Evolutionary conservation across 1,140 invertebrate species (phyloP).

Genomic region (Bombus breviceps): DNA sequence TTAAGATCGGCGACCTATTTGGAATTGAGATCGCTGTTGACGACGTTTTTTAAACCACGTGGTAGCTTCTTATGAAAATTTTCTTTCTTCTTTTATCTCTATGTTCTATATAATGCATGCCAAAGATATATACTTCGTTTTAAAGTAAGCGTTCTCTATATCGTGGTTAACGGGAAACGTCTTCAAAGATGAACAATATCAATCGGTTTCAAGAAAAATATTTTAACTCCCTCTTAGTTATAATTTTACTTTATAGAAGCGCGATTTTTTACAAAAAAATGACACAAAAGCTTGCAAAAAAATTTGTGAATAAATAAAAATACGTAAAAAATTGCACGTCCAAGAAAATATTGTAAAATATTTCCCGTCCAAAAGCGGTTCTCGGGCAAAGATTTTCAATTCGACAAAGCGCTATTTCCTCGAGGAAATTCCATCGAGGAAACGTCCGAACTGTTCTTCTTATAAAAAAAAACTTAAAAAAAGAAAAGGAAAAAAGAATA

Average conservation of each 20-base stretch:
- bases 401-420: slow-evolving; percentile 17
- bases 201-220: no score
- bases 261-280: neutral
- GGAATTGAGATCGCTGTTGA: neutral
- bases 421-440: no score
- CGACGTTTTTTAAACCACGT: neutral
- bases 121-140: neutral
- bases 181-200: neutral
- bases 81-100: neutral
- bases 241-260: neutral
- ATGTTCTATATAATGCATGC: neutral
- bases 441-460: neutral
- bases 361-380: slow-evolving; percentile 14
- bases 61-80: neutral
- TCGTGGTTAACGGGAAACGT: neutral
- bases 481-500: neutral
- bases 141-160: neutral
- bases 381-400: neutral
- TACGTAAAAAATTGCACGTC: neutral
- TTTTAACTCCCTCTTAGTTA: neutral
- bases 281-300: no score
- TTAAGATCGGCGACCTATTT: neutral
- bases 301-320: neutral
- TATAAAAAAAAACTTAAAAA: neutral
- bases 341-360: neutral